phyloP scores from a whole-genome alignment of 2,113 vertebrate genomes.

The Sciurus niger region DNA sequence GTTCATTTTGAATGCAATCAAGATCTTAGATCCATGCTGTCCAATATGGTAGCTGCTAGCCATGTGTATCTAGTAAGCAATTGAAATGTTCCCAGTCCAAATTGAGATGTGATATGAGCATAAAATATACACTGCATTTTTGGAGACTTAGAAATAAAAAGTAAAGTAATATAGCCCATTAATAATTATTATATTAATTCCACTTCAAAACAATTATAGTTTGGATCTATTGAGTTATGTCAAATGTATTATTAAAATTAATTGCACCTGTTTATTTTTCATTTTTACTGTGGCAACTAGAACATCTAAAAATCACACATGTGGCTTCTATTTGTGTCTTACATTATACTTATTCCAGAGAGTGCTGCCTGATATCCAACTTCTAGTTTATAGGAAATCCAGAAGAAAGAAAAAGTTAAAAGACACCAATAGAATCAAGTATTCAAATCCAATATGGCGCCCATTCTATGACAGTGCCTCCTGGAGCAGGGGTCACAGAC shows the following conservation, averaged over 20 bases:
- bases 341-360: neutral
- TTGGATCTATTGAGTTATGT: neutral
- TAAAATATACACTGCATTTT: neutral
- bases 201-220: neutral
- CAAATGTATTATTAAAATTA: neutral
- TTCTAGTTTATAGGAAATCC: neutral
- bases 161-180: neutral
- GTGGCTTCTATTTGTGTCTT: neutral
- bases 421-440: neutral
- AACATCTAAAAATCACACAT: neutral
- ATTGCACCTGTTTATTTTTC: neutral
- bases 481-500: accelerated
- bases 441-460: neutral
- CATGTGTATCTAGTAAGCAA: neutral
- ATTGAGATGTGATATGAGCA: neutral
- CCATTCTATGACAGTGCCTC: neutral
- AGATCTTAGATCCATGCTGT: neutral
- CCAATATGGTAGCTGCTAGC: too few relatives aligned
- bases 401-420: slow-evolving; percentile 18
- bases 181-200: neutral
- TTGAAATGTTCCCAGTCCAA: neutral
- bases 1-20: neutral
- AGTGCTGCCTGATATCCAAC: neutral
- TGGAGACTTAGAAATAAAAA: neutral
- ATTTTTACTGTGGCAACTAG: neutral